These are phyloP conservation scores for Erebia epiphron DNA, from an alignment of 2,888 invertebrate species.

Conservation along the genomic window DNA sequence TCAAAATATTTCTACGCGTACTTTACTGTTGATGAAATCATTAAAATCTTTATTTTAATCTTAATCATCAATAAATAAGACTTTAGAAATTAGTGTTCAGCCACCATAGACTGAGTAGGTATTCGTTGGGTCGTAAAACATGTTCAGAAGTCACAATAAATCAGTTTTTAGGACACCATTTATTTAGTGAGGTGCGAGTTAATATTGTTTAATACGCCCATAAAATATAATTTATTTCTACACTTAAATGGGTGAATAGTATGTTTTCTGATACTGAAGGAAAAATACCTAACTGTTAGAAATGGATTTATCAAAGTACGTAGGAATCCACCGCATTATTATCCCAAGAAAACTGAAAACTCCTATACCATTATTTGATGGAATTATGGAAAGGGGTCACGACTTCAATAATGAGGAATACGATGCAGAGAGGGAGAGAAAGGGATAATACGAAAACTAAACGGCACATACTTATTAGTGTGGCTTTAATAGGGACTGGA, in stretches of 20 bases:
- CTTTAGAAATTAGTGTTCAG: constrained; percentile 28
- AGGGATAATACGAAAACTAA: no score
- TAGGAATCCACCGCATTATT: no score
- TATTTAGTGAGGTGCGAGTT: constrained; percentile 15
- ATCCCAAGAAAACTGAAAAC: no score
- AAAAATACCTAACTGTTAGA: not conserved
- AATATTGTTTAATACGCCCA: constrained; percentile 17
- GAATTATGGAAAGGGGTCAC: not conserved
- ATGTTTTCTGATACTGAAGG: not conserved
- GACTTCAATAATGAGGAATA: not conserved
- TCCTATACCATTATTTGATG: not conserved
- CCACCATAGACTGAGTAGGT: not conserved
- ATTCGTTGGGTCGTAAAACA: constrained; percentile 33
- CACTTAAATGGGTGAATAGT: not conserved
- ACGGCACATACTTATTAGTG: no score
- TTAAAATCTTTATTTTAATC: no score
- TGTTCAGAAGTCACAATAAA: constrained; percentile 29
- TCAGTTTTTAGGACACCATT: constrained; percentile 34
- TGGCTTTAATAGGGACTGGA: no score
- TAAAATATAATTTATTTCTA: constrained; percentile 22
- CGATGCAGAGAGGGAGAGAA: no score
- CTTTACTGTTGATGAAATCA: no score
- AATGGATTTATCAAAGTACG: no score
- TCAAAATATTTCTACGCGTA: no score
- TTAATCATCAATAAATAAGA: constrained; percentile 38